Percentiles rank a stretch among this genome's conserved stretches.
These are phyloP conservation scores for Martes martes DNA, from an alignment of 2,113 vertebrate genomes.

Conservation along the genomic window DNA sequence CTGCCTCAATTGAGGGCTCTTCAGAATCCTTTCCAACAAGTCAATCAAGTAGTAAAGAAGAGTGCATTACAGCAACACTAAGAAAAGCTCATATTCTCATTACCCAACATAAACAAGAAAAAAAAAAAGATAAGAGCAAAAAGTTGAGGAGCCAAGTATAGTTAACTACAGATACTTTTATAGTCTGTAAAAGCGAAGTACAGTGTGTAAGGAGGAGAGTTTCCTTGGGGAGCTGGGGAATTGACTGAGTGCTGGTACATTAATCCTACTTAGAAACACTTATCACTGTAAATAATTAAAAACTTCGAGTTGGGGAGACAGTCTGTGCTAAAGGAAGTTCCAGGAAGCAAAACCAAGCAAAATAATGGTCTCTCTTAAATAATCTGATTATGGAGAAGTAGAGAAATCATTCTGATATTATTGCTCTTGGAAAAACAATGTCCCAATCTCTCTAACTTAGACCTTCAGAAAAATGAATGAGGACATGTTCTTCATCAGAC, in stretches of 20 bases:
- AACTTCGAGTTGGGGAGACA: slow-evolving; percentile 69
- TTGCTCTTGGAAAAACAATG: neutral
- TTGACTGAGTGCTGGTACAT: slow-evolving; percentile 70
- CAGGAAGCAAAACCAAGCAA: slow-evolving; percentile 62
- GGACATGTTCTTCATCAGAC: neutral
- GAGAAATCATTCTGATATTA: slow-evolving; percentile 38
- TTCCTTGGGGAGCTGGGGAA: slow-evolving; percentile 66
- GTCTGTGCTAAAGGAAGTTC: slow-evolving; percentile 60
- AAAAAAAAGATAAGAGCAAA: neutral
- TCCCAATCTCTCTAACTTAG: neutral
- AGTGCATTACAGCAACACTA: slow-evolving; percentile 39
- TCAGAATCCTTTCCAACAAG: slow-evolving; percentile 24
- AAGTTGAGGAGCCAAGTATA: slow-evolving; percentile 44
- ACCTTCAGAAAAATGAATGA: slow-evolving; percentile 10
- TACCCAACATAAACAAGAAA: neutral
- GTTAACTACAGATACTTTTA: slow-evolving; percentile 22
- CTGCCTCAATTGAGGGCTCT: neutral
- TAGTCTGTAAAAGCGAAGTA: slow-evolving; percentile 22
- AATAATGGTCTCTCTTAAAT: slow-evolving; percentile 31
- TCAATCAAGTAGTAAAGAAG: neutral
- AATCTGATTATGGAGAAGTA: slow-evolving; percentile 26
- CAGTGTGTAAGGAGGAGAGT: neutral
- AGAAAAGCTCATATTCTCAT: slow-evolving; percentile 12
- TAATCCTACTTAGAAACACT: slow-evolving; percentile 80
- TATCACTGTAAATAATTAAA: slow-evolving; percentile 84